Evolutionary conservation across 2,888 invertebrate genomes (phyloP).

Genomic region (Hyppa rectilinea): DNA sequence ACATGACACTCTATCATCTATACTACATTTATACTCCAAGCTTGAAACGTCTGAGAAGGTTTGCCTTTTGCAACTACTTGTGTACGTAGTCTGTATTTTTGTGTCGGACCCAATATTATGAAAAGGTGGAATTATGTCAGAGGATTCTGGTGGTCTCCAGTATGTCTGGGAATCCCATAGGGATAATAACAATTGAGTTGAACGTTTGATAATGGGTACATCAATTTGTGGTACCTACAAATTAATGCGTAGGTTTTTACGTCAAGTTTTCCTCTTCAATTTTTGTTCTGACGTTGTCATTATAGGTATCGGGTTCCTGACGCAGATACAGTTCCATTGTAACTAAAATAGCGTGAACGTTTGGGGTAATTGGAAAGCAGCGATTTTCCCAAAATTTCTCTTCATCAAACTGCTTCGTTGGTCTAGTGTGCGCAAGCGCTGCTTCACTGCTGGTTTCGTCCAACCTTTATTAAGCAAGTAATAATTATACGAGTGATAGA

Average conservation of each 20-base stretch:
- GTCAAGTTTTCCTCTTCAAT: slow-evolving; percentile 19
- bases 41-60: not conserved
- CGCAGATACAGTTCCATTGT: not conserved
- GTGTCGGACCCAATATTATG: not conserved
- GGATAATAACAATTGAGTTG: not conserved
- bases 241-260: slow-evolving; percentile 24
- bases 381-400: too few species aligned
- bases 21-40: not conserved
- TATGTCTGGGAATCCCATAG: not conserved
- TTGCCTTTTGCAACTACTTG: not conserved
- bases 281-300: slow-evolving; percentile 11
- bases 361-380: not conserved
- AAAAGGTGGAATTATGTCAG: not conserved
- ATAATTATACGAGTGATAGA: too few species aligned
- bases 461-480: too few species aligned
- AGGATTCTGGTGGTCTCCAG: not conserved
- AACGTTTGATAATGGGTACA: not conserved
- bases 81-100: not conserved
- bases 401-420: too few species aligned
- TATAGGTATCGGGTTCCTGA: not conserved
- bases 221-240: not conserved
- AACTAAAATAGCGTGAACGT: too few species aligned
- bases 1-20: not conserved
- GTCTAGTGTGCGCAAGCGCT: not conserved
- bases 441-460: not conserved